Evolutionary conservation across 2,888 invertebrate genomes (phyloP).

Genomic region (Cecidostiba fungosa): DNA sequence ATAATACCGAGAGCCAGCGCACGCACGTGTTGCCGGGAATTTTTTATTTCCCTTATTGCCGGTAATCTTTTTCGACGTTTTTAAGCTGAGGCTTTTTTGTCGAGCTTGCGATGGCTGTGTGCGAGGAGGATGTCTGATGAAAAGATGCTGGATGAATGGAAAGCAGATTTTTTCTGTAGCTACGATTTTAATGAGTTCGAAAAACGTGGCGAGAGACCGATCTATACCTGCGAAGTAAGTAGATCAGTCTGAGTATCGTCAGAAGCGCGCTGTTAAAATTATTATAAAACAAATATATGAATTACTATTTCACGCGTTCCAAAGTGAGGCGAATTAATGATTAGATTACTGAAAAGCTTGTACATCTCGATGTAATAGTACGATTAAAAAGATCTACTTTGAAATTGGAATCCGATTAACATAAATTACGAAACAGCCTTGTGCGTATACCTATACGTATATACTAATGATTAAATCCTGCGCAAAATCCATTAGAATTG

Average conservation of each 20-base stretch:
- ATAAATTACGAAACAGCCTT: not conserved
- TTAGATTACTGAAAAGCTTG: too few species aligned
- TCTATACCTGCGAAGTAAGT: not conserved
- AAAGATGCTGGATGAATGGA: not conserved
- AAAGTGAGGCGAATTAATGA: too few species aligned
- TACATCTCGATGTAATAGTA: not conserved
- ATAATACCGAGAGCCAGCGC: constrained; percentile 19
- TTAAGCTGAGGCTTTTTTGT: not conserved
- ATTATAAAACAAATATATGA: not conserved
- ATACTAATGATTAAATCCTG: not conserved
- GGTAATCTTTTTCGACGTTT: not conserved
- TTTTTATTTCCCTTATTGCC: not conserved
- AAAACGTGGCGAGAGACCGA: too few species aligned
- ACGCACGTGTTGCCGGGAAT: constrained; percentile 17
- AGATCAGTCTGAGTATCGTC: not conserved
- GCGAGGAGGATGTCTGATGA: not conserved
- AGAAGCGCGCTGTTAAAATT: not conserved
- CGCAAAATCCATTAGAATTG: not conserved
- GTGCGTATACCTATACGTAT: not conserved
- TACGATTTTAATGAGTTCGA: not conserved
- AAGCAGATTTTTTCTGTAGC: not conserved
- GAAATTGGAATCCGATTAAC: not conserved
- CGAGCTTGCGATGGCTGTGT: not conserved
- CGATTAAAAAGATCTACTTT: not conserved
- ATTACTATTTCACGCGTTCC: too few species aligned